Conservation (phyloP, 2,113 vertebrate genomes). For the Eurystomus gularis region DNA sequence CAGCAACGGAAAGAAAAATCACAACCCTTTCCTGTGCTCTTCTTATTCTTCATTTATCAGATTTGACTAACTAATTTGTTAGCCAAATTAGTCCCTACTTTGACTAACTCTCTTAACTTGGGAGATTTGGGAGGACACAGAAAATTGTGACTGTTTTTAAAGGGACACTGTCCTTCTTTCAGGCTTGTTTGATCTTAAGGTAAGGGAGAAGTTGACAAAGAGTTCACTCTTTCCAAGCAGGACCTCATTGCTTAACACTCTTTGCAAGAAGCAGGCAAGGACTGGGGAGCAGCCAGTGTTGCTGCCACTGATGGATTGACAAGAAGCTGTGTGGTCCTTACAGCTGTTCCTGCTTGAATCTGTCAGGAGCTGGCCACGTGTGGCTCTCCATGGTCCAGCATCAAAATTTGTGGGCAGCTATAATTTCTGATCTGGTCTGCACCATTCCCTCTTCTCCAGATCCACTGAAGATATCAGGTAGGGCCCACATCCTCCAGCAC, state of each 20-base stretch:
- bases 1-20: too few relatives aligned
- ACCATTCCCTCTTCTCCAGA: background rate
- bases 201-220: background rate
- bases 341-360: background rate
- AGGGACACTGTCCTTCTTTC: background rate
- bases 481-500: background rate
- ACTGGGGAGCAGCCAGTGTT: background rate
- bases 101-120: background rate
- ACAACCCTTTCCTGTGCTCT: background rate
- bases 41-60: background rate
- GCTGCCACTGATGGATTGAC: background rate
- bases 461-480: background rate
- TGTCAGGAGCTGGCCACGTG: background rate
- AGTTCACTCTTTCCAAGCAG: background rate
- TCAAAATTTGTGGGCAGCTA: background rate
- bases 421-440: background rate
- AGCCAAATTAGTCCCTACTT: background rate
- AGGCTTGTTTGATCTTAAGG: background rate
- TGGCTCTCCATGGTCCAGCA: background rate
- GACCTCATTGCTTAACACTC: background rate
- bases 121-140: background rate
- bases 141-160: background rate
- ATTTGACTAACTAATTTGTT: too few relatives aligned
- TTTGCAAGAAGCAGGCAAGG: background rate
- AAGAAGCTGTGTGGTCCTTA: background rate